Base-by-base conservation (phyloP, 1,140 invertebrate genomes). In the Maconellicoccus hirsutus region DNA sequence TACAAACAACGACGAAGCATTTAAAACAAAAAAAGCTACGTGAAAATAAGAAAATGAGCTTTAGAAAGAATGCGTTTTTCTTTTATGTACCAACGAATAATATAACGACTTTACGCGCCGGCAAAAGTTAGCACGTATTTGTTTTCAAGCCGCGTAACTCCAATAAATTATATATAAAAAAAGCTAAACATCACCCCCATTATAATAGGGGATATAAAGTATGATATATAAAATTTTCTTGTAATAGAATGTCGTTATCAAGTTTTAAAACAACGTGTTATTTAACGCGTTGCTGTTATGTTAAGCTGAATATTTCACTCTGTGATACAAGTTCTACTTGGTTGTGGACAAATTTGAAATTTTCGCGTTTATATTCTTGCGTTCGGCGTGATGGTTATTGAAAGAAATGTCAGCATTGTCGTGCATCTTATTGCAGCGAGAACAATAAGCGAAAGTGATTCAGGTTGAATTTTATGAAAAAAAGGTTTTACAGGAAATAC, bases 201-300 rank as follows among this genome's bases (percentile, higher is more conserved):
- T 16, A 16, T 52, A 52, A 19, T 19, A 19, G 12, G 6, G 42
- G 16, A 52, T 52, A 52, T 52, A 52, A 52, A 52, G 12, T 19
- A 52, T 52, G 42, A 52, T 52, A 52, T 52, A 52, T 52, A 52
- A 52, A 52, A 52, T 52, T 52, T 52, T 52, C 42, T 19, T 19
- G 10, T 52, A 52, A 52, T 52, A 52, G 42, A 52, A 52, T 52
- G 42, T 19, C 42, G 42, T 52, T 52, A 52, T 52, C 42, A 52
- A 52, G 42, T 52, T 52, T 52, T 52, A 52, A 52, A 52, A 52
- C 42, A 52, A 52, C 42, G 42, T 19, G 42, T 52, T 52, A 52
- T 52, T 52, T 52, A 52, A 52, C 42, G 3, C 42, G n/a, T 19
- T 16, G 12, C 10, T 14, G 42, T 19, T 52, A 52, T 19, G 42